phyloP scores from a whole-genome alignment of 2,888 invertebrate species.

The Lepidochrysops patricia region DNA sequence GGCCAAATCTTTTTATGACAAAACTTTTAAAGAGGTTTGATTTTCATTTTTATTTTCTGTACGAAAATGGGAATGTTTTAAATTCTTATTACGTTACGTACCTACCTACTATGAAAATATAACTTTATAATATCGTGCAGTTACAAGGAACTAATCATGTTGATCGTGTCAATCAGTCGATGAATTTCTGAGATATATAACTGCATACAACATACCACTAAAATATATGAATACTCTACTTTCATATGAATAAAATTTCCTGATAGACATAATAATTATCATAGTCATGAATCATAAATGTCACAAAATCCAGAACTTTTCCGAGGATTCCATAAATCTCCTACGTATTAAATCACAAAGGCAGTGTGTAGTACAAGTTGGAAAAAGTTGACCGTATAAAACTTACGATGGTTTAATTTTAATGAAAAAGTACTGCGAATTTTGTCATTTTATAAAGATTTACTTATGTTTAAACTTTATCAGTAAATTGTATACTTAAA shows the following conservation, averaged over 20 bases:
- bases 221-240: no score
- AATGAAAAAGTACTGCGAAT: not conserved
- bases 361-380: conserved; percentile 8
- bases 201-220: no score
- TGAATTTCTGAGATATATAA: no score
- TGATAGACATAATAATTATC: not conserved
- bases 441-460: no score
- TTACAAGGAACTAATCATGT: no score
- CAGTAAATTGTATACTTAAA: no score
- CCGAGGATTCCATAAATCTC: not conserved
- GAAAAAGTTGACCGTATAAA: not conserved
- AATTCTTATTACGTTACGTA: not conserved
- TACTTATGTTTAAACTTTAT: no score
- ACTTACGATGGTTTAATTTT: not conserved
- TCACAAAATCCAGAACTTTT: not conserved
- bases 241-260: no score
- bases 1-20: conserved; percentile 21
- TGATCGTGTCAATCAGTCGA: no score
- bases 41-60: not conserved
- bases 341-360: not conserved
- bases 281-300: not conserved
- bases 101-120: no score
- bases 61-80: not conserved
- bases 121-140: no score
- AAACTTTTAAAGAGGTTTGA: conserved; percentile 20